Conservation (phyloP, 1,140 invertebrate genomes). For the Ostrea edulis region DNA sequence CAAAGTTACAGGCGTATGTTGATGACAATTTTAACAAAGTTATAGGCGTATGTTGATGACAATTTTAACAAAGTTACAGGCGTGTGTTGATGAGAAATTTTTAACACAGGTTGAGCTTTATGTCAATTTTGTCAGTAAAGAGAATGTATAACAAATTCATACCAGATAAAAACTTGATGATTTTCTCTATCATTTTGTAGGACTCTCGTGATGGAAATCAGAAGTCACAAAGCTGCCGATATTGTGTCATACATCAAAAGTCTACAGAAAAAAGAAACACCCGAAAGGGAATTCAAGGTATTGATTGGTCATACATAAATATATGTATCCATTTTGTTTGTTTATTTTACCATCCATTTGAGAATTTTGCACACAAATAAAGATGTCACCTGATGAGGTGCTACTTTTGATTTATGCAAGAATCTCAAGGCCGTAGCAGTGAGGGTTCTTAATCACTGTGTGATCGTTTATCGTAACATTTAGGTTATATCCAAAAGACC, state of each 20-base stretch:
- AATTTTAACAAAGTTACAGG: constrained; percentile 15
- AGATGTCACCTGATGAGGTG: no score
- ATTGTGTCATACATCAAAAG: constrained; percentile 36
- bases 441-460: no score
- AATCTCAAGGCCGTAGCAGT: no score
- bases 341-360: no score
- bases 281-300: constrained; percentile 37
- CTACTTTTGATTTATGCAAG: no score
- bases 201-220: constrained; percentile 38
- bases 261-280: constrained; percentile 6
- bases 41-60: not conserved
- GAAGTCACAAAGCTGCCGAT: constrained; percentile 40
- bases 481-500: no score
- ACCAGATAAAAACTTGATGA: no score
- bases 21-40: not conserved
- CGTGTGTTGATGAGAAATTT: not conserved
- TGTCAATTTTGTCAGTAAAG: no score
- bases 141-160: no score
- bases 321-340: not conserved
- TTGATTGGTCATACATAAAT: not conserved
- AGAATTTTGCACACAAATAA: no score
- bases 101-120: not conserved
- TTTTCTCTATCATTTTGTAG: not conserved
- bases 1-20: constrained; percentile 33
- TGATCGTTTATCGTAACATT: no score